Percentiles rank a stretch among this genome's conserved stretches.
phyloP scores from a whole-genome alignment of 2,797 vertebrate genomes.

The Meriones psammophilus region DNA sequence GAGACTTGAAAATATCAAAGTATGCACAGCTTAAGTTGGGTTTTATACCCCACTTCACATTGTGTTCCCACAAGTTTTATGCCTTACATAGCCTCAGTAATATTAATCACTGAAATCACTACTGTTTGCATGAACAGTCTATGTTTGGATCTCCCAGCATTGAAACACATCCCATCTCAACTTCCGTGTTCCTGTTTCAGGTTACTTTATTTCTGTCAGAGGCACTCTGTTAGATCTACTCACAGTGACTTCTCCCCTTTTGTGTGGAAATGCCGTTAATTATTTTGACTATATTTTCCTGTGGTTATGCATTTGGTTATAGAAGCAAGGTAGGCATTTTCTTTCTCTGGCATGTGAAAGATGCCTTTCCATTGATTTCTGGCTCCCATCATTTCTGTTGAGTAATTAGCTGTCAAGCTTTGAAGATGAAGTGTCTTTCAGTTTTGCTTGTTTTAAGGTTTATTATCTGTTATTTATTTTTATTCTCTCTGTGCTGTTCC shows the following conservation, averaged over 20 bases:
- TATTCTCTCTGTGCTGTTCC: conserved; percentile 5
- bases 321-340: not conserved
- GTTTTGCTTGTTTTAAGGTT: not conserved
- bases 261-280: conserved; percentile 27
- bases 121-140: not conserved
- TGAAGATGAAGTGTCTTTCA: conserved; percentile 38
- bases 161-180: not conserved
- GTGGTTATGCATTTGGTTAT: not conserved
- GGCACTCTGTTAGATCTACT: not conserved
- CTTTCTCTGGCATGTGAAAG: not conserved
- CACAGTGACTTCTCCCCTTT: not conserved
- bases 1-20: not conserved
- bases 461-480: conserved; percentile 34
- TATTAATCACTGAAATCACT: not conserved
- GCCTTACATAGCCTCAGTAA: conserved; percentile 28
- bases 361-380: conserved; percentile 50
- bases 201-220: conserved; percentile 35
- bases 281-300: conserved; percentile 33
- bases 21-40: not conserved
- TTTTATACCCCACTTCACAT: not conserved
- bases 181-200: conserved; percentile 6
- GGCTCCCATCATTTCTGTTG: not conserved
- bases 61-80: not conserved
- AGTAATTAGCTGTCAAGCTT: conserved; percentile 42
- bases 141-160: not conserved